Evolutionary conservation across 2,888 invertebrate species (phyloP), one percentile per base, ranked within the genome.

Genomic region (Baronia brevicornis): DNA sequence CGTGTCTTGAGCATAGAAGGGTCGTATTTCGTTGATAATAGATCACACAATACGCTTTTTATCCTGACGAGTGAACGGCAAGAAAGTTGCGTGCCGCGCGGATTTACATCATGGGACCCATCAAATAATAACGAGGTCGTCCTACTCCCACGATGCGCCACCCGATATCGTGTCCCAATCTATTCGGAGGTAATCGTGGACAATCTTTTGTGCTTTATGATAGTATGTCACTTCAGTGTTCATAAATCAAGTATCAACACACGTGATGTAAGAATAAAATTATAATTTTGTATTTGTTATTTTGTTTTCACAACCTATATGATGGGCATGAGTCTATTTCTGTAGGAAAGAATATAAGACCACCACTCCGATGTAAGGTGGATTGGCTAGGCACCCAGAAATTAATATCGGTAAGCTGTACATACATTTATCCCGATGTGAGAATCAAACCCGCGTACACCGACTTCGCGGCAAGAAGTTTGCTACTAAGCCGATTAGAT

Each of bases 81-180:
- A 65, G 68, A 68, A 68, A 67, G 69, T 82, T 80, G 79, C 79
- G 79, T 82, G 80, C 60, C 66, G 51, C 61, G 66, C 62, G 69
- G 69, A 72, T 71, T 78, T 78, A 69, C 69, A 75, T 80, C 77
- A 75, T 67, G 63, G 66, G 69, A 69, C 69, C 74, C 72, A 78
- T 78, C 72, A 75, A 79, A 80, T 71, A 79, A 78, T 78, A 79
- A 74, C 60, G 66, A 78, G 73, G 72, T 66, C 72, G 65, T 65
- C 68, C 64, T 67, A 60, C 57, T 66, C 54, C 56, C 60, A 49
- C 55, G 51, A 62, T 60, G 55, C 62, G 61, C 60, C 51, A 47
- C 56, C 60, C 61, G 63, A 65, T 77, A 73, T 71, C 67, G 62
- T 56, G 55, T 59, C 46, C 48, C 54, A 57, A 71, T 74, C 70